Percentiles rank a stretch among this genome's conserved stretches.
These are phyloP conservation scores for Listronotus oregonensis DNA, from an alignment of 1,140 invertebrate species.

Conservation along the genomic window DNA sequence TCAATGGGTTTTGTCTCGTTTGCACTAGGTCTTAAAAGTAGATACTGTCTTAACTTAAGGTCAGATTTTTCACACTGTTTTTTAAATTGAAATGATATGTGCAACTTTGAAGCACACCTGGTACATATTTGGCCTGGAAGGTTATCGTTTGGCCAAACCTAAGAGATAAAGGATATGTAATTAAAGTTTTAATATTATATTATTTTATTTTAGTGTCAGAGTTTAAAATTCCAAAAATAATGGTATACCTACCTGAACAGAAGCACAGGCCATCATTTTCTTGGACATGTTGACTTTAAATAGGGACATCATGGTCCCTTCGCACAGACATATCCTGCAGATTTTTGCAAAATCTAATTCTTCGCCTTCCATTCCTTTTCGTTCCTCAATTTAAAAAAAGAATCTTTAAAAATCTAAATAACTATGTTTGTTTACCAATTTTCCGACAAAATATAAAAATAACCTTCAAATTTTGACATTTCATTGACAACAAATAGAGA, in stretches of 20 bases:
- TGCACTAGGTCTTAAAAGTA: slow-evolving; percentile 28
- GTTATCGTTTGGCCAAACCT: slow-evolving; percentile 59
- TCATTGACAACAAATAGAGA: too few species aligned
- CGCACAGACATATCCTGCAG: slow-evolving; percentile 54
- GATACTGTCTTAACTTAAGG: slow-evolving; percentile 52
- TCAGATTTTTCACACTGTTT: slow-evolving; percentile 56
- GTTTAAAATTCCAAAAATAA: too few species aligned
- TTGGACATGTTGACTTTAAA: slow-evolving; percentile 57
- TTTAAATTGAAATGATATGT: slow-evolving; percentile 58
- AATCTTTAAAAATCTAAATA: too few species aligned
- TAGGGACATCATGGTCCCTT: slow-evolving; percentile 54
- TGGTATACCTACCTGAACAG: slow-evolving; percentile 51
- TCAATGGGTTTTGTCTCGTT: slow-evolving; percentile 37
- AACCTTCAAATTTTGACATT: too few species aligned
- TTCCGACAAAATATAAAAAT: too few species aligned
- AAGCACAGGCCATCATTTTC: slow-evolving; percentile 57
- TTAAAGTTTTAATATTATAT: background rate
- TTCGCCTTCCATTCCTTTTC: slow-evolving; percentile 13
- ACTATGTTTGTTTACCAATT: too few species aligned
- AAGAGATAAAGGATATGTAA: slow-evolving; percentile 18
- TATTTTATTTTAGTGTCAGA: too few species aligned
- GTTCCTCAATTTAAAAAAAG: too few species aligned
- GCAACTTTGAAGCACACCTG: slow-evolving; percentile 56
- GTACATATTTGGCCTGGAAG: slow-evolving; percentile 57
- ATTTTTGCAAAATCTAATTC: slow-evolving; percentile 53